A percentile compares a stretch with the other conserved stretches of the same genome.
Evolutionary conservation across 2,113 vertebrate species (phyloP).

Genomic region (Halichoerus grypus): DNA sequence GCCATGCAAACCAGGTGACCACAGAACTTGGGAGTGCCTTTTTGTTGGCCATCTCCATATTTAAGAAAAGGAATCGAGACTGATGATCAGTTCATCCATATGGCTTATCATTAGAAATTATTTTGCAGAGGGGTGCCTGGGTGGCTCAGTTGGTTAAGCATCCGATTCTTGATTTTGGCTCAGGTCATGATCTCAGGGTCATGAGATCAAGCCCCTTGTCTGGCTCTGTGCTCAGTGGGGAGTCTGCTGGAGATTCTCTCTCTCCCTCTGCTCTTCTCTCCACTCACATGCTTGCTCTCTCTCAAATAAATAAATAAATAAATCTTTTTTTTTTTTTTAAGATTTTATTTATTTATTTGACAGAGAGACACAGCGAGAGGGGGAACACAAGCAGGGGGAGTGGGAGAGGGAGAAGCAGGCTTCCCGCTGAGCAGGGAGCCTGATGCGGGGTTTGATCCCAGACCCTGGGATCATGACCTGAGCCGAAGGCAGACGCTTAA

Average conservation of each 20-base stretch:
- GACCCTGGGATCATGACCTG: no score
- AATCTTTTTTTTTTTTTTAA: no score
- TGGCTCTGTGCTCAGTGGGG: neutral
- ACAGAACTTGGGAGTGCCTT: neutral
- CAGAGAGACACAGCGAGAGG: no score
- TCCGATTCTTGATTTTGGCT: neutral
- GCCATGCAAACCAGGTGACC: neutral
- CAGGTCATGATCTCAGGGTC: neutral
- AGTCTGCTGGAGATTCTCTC: neutral
- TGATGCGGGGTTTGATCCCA: no score
- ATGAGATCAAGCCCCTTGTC: neutral
- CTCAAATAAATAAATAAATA: no score
- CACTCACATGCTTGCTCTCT: neutral
- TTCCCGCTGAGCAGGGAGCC: no score
- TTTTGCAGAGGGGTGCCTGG: neutral
- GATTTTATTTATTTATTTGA: no score
- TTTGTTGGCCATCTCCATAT: neutral
- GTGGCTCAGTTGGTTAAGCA: neutral
- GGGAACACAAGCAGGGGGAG: no score
- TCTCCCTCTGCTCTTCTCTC: neutral
- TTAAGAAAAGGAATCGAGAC: neutral
- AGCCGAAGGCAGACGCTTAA: no score
- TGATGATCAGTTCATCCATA: neutral
- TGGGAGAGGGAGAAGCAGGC: no score
- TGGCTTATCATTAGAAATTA: conserved; percentile 30